phyloP scores from a whole-genome alignment of 2,888 invertebrate species.

The Sialis lutaria region DNA sequence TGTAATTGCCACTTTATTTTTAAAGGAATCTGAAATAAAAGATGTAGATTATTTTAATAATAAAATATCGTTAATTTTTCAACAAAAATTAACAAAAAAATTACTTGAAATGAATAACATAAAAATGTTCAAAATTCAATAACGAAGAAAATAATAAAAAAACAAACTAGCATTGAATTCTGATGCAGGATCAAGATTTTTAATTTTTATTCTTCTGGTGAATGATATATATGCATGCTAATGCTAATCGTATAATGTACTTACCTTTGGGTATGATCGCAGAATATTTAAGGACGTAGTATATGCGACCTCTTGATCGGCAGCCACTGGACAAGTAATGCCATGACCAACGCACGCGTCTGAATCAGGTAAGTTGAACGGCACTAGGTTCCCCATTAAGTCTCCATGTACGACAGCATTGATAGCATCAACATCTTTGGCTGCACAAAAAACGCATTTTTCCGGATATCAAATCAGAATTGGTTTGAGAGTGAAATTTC shows the following conservation, averaged over 20 bases:
- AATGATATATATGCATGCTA: too few relatives aligned
- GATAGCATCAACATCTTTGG: constrained; percentile 16
- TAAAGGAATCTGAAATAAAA: constrained; percentile 31
- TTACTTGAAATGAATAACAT: too few relatives aligned
- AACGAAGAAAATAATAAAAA: too few relatives aligned
- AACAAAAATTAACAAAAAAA: too few relatives aligned
- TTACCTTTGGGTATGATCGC: constrained; percentile 50
- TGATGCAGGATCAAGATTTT: too few relatives aligned
- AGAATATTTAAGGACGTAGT: constrained; percentile 36
- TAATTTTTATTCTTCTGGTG: too few relatives aligned
- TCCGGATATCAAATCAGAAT: too few relatives aligned
- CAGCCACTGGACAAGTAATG: constrained; percentile 50
- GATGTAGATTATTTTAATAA: not conserved
- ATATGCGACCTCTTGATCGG: constrained; percentile 30
- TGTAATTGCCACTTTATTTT: constrained; percentile 59
- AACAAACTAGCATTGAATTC: too few relatives aligned
- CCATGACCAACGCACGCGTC: constrained; percentile 54
- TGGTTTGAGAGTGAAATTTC: too few relatives aligned
- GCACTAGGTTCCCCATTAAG: constrained; percentile 50
- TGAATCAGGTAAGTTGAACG: constrained; percentile 54
- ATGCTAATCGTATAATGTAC: too few relatives aligned
- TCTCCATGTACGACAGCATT: constrained; percentile 59
- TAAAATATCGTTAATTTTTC: too few relatives aligned
- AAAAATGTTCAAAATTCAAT: too few relatives aligned
- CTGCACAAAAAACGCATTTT: not conserved